Percentiles rank a stretch among this genome's conserved stretches.
Conservation (phyloP, 2,113 vertebrate genomes). For the Psammodynastes pulverulentus region DNA sequence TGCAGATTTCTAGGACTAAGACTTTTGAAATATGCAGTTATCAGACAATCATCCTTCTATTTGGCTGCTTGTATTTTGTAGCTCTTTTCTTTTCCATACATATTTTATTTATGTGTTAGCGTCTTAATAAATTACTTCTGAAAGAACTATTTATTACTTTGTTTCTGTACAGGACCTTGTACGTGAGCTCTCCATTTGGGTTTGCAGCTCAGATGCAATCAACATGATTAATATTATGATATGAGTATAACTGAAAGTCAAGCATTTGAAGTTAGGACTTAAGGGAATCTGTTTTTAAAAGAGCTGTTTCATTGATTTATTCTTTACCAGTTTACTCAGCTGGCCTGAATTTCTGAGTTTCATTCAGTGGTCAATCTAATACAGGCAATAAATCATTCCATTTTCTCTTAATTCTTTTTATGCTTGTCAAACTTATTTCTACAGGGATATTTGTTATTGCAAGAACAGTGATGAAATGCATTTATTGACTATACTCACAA, state of each 20-base stretch:
- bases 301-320: conserved; percentile 15
- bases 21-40: neutral
- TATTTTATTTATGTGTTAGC: neutral
- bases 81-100: neutral
- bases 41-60: neutral
- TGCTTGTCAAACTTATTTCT: conserved; percentile 41
- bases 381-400: conserved; percentile 42
- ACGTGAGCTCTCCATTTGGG: neutral
- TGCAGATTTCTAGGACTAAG: neutral
- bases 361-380: conserved; percentile 48
- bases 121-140: neutral
- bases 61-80: neutral
- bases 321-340: conserved; percentile 40
- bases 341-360: conserved; percentile 41
- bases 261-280: conserved; percentile 23
- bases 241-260: conserved; percentile 16
- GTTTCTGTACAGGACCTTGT: conserved; percentile 17
- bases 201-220: conserved; percentile 2
- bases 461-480: conserved; percentile 50
- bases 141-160: conserved; percentile 6
- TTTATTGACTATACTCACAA: conserved; percentile 42
- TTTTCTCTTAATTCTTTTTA: conserved; percentile 35
- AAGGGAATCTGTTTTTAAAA: conserved; percentile 37
- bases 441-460: conserved; percentile 36
- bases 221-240: conserved; percentile 30